Conservation (phyloP, 2,797 vertebrate species). For the Neoniphon sammara region DNA sequence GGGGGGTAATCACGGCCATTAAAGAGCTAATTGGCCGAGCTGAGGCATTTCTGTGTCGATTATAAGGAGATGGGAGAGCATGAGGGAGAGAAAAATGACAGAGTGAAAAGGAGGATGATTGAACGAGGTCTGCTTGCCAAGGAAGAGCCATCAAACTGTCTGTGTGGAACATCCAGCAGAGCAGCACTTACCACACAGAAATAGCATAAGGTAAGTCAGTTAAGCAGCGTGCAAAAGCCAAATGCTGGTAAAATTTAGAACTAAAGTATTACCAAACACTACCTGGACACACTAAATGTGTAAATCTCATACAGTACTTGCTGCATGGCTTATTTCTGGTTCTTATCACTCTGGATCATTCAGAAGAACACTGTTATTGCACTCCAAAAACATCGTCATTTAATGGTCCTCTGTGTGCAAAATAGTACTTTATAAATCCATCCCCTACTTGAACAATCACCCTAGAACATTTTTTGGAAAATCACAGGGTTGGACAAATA, state of each 20-base stretch:
- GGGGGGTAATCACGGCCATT: constrained; percentile 71
- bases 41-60: constrained; percentile 66
- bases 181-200: neutral
- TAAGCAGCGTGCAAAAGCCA: neutral
- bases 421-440: too few relatives aligned
- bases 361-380: neutral
- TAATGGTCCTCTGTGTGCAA: too few relatives aligned
- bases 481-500: too few relatives aligned
- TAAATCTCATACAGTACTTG: neutral
- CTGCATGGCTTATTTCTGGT: neutral
- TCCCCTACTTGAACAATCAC: too few relatives aligned
- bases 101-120: constrained; percentile 21
- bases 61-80: constrained; percentile 51
- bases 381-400: too few relatives aligned
- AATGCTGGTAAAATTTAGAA: neutral
- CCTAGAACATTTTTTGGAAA: too few relatives aligned
- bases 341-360: neutral
- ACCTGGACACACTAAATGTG: neutral
- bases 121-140: constrained; percentile 4
- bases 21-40: constrained; percentile 73
- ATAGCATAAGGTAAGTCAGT: neutral
- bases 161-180: constrained; percentile 25
- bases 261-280: neutral
- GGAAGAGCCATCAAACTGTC: constrained; percentile 32
- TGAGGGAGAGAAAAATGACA: constrained; percentile 13